Evolutionary conservation across 2,888 invertebrate species (phyloP), one percentile per base, ranked within the genome.

Genomic region (Hyposoter didymator): DNA sequence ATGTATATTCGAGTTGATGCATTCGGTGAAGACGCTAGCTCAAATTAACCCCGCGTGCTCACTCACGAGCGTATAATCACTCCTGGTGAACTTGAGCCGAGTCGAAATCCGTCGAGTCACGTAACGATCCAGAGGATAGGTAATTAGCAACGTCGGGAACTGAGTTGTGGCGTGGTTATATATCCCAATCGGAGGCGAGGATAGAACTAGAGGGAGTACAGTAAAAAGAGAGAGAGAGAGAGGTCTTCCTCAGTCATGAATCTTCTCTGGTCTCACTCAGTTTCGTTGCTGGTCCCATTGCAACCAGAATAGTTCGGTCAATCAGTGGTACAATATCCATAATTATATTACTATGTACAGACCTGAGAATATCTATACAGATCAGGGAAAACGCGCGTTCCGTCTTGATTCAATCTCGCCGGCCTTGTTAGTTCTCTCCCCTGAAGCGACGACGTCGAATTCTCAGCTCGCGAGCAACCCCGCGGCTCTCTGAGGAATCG

Each of bases 371-470:
- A 72, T n/a, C 64, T 75, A 72, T 73, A 67, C 59, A 70, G 85
- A 85, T 78, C 78, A 64, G n/a, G 64, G 74, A 55, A 78, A 80
- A 79, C 43, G 75, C 75, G 83, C 73, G 66, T 90, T 90, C 89
- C 87, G 90, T 89, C 90, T 89, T 90, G 90, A 90, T 90, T 90
- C 90, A 91, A 90, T 90, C 90, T 83, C 82, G 88, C 86, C 88
- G 86, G 90, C 89, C 90, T 90, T 90, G 90, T 90, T 90, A 90
- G 83, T 69, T 81, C 66, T 66, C 67, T 81, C 73, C 85, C 78
- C 19, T 66, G 72, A 59, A 45, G 80, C 80, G 72, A 76, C 72
- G 78, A 67, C 73, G 81, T 14, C 39, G 74, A 45, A 84, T 84
- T 73, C 84, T 64, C 81, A 73, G 79, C 67, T 75, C 80, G 52